Conservation (phyloP, 2,797 vertebrate genomes). For the Coendou prehensilis region DNA sequence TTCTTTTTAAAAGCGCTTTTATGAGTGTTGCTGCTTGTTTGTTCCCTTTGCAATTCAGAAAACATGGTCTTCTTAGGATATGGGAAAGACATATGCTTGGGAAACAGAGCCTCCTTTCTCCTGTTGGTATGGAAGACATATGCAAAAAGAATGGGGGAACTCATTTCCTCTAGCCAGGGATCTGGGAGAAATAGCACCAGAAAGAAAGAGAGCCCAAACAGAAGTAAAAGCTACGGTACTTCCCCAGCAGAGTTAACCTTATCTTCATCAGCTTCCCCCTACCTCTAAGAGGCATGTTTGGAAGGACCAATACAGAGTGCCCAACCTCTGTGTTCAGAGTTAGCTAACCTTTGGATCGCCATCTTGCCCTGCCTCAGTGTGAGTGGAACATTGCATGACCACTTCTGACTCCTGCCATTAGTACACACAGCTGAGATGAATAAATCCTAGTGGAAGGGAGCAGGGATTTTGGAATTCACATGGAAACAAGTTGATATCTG, state of each 20-base stretch:
- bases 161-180: background rate
- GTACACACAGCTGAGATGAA: background rate
- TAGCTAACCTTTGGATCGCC: background rate
- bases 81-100: conserved; percentile 48
- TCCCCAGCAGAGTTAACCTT: conserved; percentile 4
- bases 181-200: background rate
- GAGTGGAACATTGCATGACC: background rate
- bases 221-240: background rate
- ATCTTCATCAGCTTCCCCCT: background rate
- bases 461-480: background rate
- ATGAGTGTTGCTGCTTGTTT: background rate
- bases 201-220: background rate
- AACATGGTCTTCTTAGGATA: background rate
- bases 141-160: background rate
- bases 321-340: background rate
- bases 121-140: background rate
- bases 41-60: conserved; percentile 51
- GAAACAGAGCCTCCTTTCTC: conserved; percentile 49
- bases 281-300: background rate
- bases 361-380: background rate
- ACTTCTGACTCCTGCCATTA: background rate
- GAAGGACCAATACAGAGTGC: background rate
- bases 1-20: background rate
- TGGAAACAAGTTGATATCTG: conserved; percentile 54
- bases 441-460: background rate